Base-by-base conservation (phyloP, 2,888 invertebrate species). In the Eugnorisma glareosa region DNA sequence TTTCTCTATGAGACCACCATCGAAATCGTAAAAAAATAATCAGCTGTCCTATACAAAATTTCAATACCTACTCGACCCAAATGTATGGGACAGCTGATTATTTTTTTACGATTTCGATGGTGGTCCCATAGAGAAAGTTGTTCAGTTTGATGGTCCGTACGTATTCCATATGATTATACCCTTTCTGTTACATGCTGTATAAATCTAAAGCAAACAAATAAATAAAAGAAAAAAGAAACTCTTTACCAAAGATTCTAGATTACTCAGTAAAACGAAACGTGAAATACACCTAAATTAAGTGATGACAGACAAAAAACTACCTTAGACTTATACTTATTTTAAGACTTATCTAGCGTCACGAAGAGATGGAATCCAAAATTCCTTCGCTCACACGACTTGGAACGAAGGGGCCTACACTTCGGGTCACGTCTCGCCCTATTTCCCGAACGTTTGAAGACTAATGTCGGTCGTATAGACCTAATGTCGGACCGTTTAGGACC, bases 401-500 rank as follows among this genome's bases (percentile, higher is more conserved):
- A 48, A 43, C 68, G 57, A 63, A 70, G 35, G 13, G 43, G 54
- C 77, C 81, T 68, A 72, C 35, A 57, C 66, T 51, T 35, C 57
- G 74, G 81, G 89, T 89, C 90, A 90, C 92, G 91, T 91, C 75
- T 73, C 88, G 83, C 80, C 88, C 87, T 87, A 88, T 88, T 88
- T 86, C 87, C 85, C 87, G 74, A 82, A 84, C 87, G 81, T 85
- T 85, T 84, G 77, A 86, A 90, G 90, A 91, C 90, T 92, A 91
- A 91, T 92, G 90, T 67, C 80, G 83, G 83, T 89, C 90, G 86
- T 91, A 89, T 77, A 90, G 79, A 85, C 88, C 88, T 92, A 92
- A 93, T 92, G 90, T 89, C 81, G 76, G 54, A 77, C 77, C 90
- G 90, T 91, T 91, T 92, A 91, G 90, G 88, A 81, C 87, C 85